phyloP scores from a whole-genome alignment of 2,113 vertebrate genomes.

The Stegastes partitus region DNA sequence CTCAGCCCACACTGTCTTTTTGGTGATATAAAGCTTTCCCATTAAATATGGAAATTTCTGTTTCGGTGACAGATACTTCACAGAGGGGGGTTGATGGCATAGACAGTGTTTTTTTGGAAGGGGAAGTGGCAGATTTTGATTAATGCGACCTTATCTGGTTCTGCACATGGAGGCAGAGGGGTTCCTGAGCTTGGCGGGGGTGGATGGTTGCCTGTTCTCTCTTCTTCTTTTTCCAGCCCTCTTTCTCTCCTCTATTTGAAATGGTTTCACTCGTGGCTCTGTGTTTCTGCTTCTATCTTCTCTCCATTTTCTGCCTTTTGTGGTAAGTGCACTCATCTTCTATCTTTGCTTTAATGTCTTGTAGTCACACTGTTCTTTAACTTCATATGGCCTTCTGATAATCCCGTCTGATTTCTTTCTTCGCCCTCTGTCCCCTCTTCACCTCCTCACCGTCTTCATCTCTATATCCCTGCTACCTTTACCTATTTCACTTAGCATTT shows the following conservation, averaged over 20 bases:
- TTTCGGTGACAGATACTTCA: conserved; percentile 90
- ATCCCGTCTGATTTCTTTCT: conserved; percentile 38
- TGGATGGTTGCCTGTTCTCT: conserved; percentile 76
- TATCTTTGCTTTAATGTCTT: conserved; percentile 45
- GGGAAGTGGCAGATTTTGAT: conserved; percentile 89
- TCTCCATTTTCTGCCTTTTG: conserved; percentile 28
- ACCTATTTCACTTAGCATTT: conserved; percentile 68
- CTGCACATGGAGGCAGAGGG: conserved; percentile 86
- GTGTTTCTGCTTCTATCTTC: conserved; percentile 32
- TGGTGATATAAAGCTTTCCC: conserved; percentile 94
- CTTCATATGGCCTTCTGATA: conserved; percentile 17
- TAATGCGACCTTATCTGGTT: conserved; percentile 94
- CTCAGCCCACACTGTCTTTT: conserved; percentile 75
- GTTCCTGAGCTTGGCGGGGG: conserved; percentile 79
- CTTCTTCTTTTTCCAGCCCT: conserved; percentile 56
- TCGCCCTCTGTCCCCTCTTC: conserved; percentile 31
- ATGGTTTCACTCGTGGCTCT: conserved; percentile 45
- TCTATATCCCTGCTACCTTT: conserved; percentile 62
- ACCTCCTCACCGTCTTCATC: conserved; percentile 48
- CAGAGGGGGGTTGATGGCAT: conserved; percentile 82
- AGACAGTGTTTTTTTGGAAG: conserved; percentile 73
- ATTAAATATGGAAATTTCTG: conserved; percentile 97
- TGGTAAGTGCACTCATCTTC: conserved; percentile 16
- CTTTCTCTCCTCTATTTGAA: conserved; percentile 54
- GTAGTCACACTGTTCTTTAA: conserved; percentile 36